Base-by-base conservation (phyloP, 2,888 invertebrate species). In the Nudaria mundana region DNA sequence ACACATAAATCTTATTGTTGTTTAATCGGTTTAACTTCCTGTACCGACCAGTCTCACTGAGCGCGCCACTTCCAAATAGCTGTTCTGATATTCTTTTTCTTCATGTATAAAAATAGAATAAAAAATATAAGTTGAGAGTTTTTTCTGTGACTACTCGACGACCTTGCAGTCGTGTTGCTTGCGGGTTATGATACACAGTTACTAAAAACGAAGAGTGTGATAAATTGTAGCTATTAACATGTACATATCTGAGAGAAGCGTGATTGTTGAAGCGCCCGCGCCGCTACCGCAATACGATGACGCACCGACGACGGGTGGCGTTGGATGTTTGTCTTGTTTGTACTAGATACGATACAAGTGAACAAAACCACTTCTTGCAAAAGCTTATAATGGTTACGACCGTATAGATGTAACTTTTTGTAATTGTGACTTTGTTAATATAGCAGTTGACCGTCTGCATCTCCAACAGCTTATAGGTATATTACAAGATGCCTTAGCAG, bases 1-100 rank as follows among this genome's bases (percentile, higher is more conserved):
- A 75, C 71, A 71, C 76, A 81, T 87, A 86, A 87, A 85, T 87
- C 86, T 81, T 80, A 76, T 72, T 77, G 80, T 84, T 78, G 86
- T 81, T 72, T 75, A 78, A 80, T 81, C 63, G 75, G 68, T 65
- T 76, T 65, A 63, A 83, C 84, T 88, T 88, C 88, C 88, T 87
- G 87, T 69, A 79, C 63, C 63, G 79, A 80, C 87, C 79, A 77
- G 86, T 85, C 71, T 62, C 61, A 44, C 62, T 52, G 54, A 58
- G 54, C 66, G 60, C 66, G 75, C 69, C 71, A 79, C 81, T 82
- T 80, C 87, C 86, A 86, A 86, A 86, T 82, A 76, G 77, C 80
- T 77, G 78, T 80, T 78, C 78, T 73, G 79, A 79, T 86, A 80
- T 79, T 85, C 74, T 81, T 84, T 84, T 85, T 86, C 76, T 78